Conservation (phyloP, 92 coral and sea anemone genomes). For the Virgularia gustaviana region DNA sequence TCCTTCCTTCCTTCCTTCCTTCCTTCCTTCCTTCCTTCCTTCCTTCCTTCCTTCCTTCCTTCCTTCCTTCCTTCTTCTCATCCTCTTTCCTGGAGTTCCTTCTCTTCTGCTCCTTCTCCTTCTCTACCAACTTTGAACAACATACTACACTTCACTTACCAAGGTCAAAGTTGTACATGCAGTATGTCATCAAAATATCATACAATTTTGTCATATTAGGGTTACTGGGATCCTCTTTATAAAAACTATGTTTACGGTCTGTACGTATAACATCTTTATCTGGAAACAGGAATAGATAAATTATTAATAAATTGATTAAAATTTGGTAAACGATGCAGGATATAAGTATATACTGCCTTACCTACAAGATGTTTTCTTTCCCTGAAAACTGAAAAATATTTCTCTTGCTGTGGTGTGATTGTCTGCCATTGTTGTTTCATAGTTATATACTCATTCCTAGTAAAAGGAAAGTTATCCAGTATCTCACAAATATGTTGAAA, state of each 20-base stretch:
- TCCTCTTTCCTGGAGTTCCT: too few species aligned
- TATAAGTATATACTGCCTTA: conserved; percentile 30
- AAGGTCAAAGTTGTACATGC: conserved; percentile 97
- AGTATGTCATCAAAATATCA: conserved; percentile 85
- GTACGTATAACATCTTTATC: conserved; percentile 93
- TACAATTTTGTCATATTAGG: conserved; percentile 65
- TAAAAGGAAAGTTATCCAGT: neutral
- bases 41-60: too few species aligned
- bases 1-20: too few species aligned
- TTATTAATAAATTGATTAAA: too few species aligned
- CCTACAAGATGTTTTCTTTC: conserved; percentile 89
- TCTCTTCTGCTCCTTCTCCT: too few species aligned
- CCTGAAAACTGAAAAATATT: conserved; percentile 72
- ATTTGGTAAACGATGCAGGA: neutral
- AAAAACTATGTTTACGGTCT: conserved; percentile 73
- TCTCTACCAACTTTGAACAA: neutral
- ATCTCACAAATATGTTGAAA: neutral
- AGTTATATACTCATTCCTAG: conserved; percentile 73
- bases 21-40: too few species aligned
- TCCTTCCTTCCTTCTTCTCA: too few species aligned
- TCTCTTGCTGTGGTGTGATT: conserved; percentile 81
- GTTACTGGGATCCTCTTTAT: conserved; percentile 63
- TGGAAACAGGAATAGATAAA: conserved; percentile 21
- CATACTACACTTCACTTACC: conserved; percentile 55
- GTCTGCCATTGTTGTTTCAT: conserved; percentile 96